Evolutionary conservation across 2,888 invertebrate genomes (phyloP), one percentile per base, ranked within the genome.

Genomic region (Morpho deidamia): DNA sequence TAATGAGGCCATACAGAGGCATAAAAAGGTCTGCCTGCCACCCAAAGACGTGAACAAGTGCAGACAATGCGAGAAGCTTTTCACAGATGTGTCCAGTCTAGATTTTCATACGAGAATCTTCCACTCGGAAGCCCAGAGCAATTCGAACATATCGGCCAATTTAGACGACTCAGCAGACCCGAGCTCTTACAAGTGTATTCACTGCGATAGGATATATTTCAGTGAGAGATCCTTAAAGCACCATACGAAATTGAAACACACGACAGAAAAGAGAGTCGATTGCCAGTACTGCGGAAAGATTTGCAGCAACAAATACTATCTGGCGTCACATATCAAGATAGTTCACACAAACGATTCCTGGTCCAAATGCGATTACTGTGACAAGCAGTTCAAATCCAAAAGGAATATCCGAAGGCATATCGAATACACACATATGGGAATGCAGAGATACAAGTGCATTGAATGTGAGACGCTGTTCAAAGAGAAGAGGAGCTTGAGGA

Each of bases 391-490:
- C 11, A 84, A 83, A 65, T 81, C 83, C 0, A 86, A 83, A 56
- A 66, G 84, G 1, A 83, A 84, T 53, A 83, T 86, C 0, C 61
- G 83, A 0, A 55, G 84, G 0, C 86, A 86, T 38, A 83, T 85
- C 0, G 84, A 85, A 47, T 80, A 80, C 11, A 83, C 81, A 0
- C 87, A 87, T 64, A 61, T 82, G 35, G 85, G 85, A 0, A 82
- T 79, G 74, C 80, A 81, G 50, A 64, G 85, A 35, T 72, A 84
- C 48, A 86, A 83, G 45, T 87, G 86, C 47, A 69, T 83, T 0
- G 85, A 85, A 57, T 87, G 86, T 8, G 84, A 81, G 12, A 83
- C 81, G 0, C 55, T 84, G 0, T 86, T 86, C 40, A 87, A 86
- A 69, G 86, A 86, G 49, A 84, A 84, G 56, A 64, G 86, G 0